A percentile compares a stretch with the other conserved stretches of the same genome.
phyloP scores from a whole-genome alignment of 1,140 invertebrate genomes.

The Neelides sp. region DNA sequence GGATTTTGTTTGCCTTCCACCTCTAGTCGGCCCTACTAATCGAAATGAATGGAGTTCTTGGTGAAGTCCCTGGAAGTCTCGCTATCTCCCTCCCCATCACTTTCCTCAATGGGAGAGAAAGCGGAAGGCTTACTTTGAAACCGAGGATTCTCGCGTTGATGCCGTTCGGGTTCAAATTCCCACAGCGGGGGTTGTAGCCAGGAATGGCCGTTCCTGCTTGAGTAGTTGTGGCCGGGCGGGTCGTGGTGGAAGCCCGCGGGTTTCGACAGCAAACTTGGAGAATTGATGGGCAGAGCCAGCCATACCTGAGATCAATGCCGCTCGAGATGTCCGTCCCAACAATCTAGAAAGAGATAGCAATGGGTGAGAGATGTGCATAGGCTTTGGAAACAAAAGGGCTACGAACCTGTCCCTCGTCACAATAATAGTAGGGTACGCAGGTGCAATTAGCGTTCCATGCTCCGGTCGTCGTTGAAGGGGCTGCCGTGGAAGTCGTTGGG shows the following conservation, averaged over 20 bases:
- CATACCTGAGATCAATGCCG: conserved; percentile 20
- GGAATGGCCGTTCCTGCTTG: conserved; percentile 6
- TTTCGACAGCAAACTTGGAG: conserved; percentile 26
- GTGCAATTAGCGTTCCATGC: conserved; percentile 8
- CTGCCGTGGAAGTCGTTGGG: neutral
- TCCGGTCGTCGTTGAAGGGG: neutral
- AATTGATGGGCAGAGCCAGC: conserved; percentile 17
- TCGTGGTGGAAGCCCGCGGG: conserved; percentile 2
- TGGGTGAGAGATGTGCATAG: neutral
- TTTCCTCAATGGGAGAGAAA: too few relatives aligned
- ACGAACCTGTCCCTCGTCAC: conserved; percentile 25
- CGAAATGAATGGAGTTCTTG: too few relatives aligned
- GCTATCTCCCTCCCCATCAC: neutral
- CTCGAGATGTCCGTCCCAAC: conserved; percentile 6
- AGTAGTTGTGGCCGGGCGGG: neutral
- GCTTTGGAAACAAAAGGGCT: neutral
- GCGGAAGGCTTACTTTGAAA: conserved; percentile 20
- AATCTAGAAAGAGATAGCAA: conserved; percentile 11
- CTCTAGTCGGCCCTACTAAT: too few relatives aligned
- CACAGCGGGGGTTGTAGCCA: conserved; percentile 21
- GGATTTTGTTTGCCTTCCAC: too few relatives aligned
- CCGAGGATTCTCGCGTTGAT: conserved; percentile 28
- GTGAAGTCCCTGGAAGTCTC: too few relatives aligned
- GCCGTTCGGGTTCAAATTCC: conserved; percentile 28
- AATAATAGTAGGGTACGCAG: conserved; percentile 29